Evolutionary conservation across 2,797 vertebrate species (phyloP).

Genomic region (Sebastes oblongus): DNA sequence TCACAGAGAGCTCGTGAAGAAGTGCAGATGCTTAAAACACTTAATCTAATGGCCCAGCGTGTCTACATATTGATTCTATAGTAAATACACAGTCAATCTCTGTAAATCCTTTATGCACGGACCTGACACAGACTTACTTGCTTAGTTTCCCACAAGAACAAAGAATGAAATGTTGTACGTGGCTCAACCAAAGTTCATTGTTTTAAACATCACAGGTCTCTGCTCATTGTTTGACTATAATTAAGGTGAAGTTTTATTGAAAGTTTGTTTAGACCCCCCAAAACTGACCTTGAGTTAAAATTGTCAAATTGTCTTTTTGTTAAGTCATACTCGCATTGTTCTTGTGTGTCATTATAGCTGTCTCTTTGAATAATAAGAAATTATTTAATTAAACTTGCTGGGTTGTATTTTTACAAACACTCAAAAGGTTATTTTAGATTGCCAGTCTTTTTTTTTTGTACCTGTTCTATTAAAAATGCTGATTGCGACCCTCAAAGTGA

Average conservation of each 20-base stretch:
- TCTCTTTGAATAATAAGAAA: conserved; percentile 6
- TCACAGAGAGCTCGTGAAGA: neutral
- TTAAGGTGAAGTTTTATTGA: neutral
- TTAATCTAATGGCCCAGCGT: conserved; percentile 12
- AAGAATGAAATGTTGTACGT: neutral
- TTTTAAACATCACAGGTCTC: neutral
- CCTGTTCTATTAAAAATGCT: neutral
- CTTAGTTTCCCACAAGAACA: neutral
- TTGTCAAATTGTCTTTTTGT: neutral
- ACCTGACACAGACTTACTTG: neutral
- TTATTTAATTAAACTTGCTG: neutral
- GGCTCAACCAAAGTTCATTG: neutral
- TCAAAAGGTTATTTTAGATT: conserved; percentile 6
- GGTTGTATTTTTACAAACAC: conserved; percentile 10
- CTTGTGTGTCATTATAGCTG: conserved; percentile 13
- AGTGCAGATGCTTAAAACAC: conserved; percentile 1
- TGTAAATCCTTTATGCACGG: neutral
- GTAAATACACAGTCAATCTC: conserved; percentile 12
- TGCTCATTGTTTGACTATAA: neutral
- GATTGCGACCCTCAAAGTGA: conserved; percentile 9
- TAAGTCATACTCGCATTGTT: neutral
- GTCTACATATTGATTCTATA: conserved; percentile 17
- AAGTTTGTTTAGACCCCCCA: neutral
- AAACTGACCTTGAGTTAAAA: neutral
- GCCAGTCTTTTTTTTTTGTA: neutral